Base-by-base conservation (phyloP, 1,140 invertebrate genomes). In the Heliconius congener region DNA sequence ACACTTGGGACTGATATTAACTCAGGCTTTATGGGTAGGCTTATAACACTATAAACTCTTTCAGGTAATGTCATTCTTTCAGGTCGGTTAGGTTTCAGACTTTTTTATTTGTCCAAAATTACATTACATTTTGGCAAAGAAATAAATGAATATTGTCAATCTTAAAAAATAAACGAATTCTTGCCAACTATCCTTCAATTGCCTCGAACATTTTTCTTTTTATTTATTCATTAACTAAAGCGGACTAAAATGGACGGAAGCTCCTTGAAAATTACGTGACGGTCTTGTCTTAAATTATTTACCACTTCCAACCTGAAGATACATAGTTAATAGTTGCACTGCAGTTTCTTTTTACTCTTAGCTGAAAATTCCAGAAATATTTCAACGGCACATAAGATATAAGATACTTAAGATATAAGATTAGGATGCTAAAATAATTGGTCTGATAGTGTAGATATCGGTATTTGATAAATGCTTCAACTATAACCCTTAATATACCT, bases 221-320 rank as follows among this genome's bases (percentile, higher is more conserved):
- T 86, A 91, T 78, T 93, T 93, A 93, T 93, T 91, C 90, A 93
- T 88, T 90, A 87, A 84, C 83, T 79, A 90, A 92, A 91, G 89
- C 86, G 88, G 81, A 86, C 88, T 88, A 87, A 92, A 91, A 90
- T 85, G 87, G 86, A 87, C 87, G 84, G 84, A 81, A 88, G 89
- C 86, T 87, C 86, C 88, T 90, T 83, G 88, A 91, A 91, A 92
- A 89, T 90, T 91, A 93, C 90, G 90, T 91, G 90, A 89, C 90
- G 88, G 82, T 84, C 85, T 87, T 84, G 84, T 83, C 77, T 79
- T 93, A 86, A 89, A 93, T 93, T 89, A 90, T 91, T 85, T 88
- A 93, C 82, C 78, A 84, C 71, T 72, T 76, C 66, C 76, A 76
- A 60, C 73, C 75, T 82, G 55, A 81, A 85, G 72, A 78, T 81